Conservation (phyloP, 2,888 invertebrate species). For the Callosobruchus maculatus region DNA sequence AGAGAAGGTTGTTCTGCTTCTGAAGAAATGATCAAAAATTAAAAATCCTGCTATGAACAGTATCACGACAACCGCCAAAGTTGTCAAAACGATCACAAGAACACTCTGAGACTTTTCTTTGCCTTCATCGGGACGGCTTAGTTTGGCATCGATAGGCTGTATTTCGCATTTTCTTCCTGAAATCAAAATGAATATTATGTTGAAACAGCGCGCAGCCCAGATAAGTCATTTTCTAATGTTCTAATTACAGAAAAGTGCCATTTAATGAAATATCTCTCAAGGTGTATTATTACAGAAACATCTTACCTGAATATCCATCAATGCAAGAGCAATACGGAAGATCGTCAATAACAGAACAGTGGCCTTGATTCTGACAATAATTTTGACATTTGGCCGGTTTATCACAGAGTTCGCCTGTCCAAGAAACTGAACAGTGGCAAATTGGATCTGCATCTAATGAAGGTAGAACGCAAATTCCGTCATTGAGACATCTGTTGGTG, state of each 20-base stretch:
- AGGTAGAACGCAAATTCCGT: slow-evolving; percentile 58
- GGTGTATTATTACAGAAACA: not conserved
- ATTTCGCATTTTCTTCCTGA: slow-evolving; percentile 10
- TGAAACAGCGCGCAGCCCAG: too few species aligned
- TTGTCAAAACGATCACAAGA: slow-evolving; percentile 30
- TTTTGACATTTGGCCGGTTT: slow-evolving; percentile 48
- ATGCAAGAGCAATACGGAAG: slow-evolving; percentile 49
- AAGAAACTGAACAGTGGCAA: slow-evolving; percentile 57
- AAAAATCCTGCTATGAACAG: slow-evolving; percentile 34
- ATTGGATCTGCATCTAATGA: slow-evolving; percentile 50
- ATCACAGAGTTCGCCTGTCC: slow-evolving; percentile 58
- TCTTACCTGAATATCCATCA: slow-evolving; percentile 46
- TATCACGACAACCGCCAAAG: slow-evolving; percentile 32
- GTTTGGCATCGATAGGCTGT: not conserved
- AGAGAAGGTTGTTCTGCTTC: slow-evolving; percentile 57
- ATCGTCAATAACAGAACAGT: slow-evolving; percentile 48
- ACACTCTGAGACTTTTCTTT: slow-evolving; percentile 22
- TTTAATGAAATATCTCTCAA: not conserved
- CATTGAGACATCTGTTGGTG: slow-evolving; percentile 54
- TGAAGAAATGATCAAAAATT: slow-evolving; percentile 36
- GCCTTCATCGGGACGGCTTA: not conserved
- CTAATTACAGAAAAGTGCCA: not conserved
- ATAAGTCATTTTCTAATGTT: too few species aligned
- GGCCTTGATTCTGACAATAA: slow-evolving; percentile 55
- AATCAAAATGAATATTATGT: not conserved